Conservation (phyloP, 2,888 invertebrate genomes). For the Bombylius discolor region DNA sequence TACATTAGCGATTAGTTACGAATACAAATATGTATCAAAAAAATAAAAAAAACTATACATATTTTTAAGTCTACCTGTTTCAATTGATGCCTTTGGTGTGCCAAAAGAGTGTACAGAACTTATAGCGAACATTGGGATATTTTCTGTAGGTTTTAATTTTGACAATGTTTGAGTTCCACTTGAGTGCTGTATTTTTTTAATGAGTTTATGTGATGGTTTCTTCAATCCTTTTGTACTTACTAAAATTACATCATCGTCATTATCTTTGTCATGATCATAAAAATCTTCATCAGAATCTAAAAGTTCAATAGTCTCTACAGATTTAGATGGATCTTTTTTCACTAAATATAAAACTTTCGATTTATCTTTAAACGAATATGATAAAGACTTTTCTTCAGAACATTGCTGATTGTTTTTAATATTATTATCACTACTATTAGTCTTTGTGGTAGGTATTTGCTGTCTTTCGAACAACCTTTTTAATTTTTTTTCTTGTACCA, state of each 20-base stretch:
- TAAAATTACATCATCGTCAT: constrained; percentile 4
- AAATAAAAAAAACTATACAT: no score
- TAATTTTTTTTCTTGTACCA: not conserved
- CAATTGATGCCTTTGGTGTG: not conserved
- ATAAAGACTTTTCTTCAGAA: not conserved
- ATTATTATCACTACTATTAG: not conserved
- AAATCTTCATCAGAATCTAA: constrained; percentile 1
- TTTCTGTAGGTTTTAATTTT: not conserved
- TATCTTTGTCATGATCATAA: not conserved
- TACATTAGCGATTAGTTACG: no score
- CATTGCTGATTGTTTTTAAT: not conserved
- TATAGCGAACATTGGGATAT: constrained; percentile 3
- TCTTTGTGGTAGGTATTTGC: not conserved
- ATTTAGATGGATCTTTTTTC: not conserved
- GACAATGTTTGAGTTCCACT: no score
- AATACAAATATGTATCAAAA: no score
- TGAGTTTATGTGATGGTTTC: not conserved
- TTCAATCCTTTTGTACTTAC: constrained; percentile 2
- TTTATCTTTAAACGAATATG: not conserved
- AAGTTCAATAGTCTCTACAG: constrained; percentile 3
- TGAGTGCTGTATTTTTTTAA: no score
- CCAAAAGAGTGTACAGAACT: constrained; percentile 2
- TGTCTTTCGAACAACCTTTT: not conserved
- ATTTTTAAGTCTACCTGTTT: no score
- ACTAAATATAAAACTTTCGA: not conserved